These are phyloP conservation scores for Clinocottus analis DNA, from an alignment of 2,113 vertebrate species.

Conservation along the genomic window DNA sequence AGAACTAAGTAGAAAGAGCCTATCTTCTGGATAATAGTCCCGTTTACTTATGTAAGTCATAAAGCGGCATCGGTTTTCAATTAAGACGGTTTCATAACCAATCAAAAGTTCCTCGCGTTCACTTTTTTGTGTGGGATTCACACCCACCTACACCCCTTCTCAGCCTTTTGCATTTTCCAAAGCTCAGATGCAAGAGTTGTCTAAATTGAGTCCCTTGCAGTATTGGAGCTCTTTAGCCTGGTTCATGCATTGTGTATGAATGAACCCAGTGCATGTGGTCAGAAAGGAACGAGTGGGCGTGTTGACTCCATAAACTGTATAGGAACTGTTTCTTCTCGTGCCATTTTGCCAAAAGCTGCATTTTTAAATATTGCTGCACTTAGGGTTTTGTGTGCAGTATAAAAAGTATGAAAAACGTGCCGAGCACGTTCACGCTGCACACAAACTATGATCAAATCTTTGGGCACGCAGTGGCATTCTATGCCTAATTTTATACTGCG, in stretches of 20 bases:
- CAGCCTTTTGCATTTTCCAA: conserved; percentile 2
- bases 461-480: neutral
- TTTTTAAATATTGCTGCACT: conserved; percentile 14
- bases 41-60: neutral
- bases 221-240: conserved; percentile 39
- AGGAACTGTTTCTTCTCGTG: conserved; percentile 29
- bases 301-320: conserved; percentile 53
- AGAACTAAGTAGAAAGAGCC: neutral
- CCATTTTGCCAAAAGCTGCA: conserved; percentile 8
- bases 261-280: conserved; percentile 42
- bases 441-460: conserved; percentile 13
- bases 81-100: neutral
- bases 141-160: conserved; percentile 9
- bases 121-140: conserved; percentile 21
- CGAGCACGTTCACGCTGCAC: neutral
- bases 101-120: neutral
- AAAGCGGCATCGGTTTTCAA: neutral
- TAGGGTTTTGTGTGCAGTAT: conserved; percentile 1
- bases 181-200: conserved; percentile 17
- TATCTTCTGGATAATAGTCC: neutral
- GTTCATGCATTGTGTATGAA: conserved; percentile 32
- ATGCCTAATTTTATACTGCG: conserved; percentile 40
- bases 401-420: neutral
- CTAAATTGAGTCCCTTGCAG: conserved; percentile 21
- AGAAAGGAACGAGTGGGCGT: conserved; percentile 54